These are phyloP conservation scores for Euzophera pinguis DNA, from an alignment of 2,888 invertebrate species.

Conservation along the genomic window DNA sequence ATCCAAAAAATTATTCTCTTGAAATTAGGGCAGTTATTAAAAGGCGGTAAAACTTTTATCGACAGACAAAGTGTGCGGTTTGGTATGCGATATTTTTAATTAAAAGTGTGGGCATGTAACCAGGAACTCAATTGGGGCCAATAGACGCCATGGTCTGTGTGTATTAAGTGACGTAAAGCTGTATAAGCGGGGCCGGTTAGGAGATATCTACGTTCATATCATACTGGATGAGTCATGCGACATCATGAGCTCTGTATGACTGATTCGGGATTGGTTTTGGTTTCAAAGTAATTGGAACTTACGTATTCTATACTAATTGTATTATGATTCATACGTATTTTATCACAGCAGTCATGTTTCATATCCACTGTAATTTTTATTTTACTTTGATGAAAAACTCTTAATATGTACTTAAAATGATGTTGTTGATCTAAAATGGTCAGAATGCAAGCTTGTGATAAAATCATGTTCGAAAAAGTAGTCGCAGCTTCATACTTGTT, in stretches of 20 bases:
- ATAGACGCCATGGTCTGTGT: slow-evolving; percentile 41
- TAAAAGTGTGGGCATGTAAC: slow-evolving; percentile 2
- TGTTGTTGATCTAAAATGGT: too few species aligned
- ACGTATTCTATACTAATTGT: slow-evolving; percentile 13
- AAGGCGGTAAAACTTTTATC: slow-evolving; percentile 1
- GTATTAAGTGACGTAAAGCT: slow-evolving; percentile 30
- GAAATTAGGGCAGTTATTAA: slow-evolving; percentile 7
- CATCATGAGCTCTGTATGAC: slow-evolving; percentile 39
- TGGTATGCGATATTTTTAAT: slow-evolving; percentile 2
- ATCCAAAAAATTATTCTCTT: slow-evolving; percentile 5
- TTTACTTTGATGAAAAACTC: too few species aligned
- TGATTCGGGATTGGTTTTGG: slow-evolving; percentile 45
- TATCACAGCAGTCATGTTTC: too few species aligned
- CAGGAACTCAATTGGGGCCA: slow-evolving; percentile 36
- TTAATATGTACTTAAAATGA: too few species aligned
- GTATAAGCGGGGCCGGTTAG: slow-evolving; percentile 38
- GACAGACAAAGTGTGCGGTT: neutral
- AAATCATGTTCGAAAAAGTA: too few species aligned
- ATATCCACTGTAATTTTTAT: too few species aligned
- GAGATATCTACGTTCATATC: slow-evolving; percentile 26
- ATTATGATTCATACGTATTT: slow-evolving; percentile 9
- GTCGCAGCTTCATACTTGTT: too few species aligned
- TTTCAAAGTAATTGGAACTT: slow-evolving; percentile 13
- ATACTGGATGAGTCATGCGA: slow-evolving; percentile 55
- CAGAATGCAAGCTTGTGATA: too few species aligned